A percentile compares a stretch with the other conserved stretches of the same genome.
Evolutionary conservation across 2,113 vertebrate species (phyloP).

Genomic region (Xenopus tropicalis): UCB_Xtro_10.0 CM004448.2:99872501-99873000

Average conservation of each 20-base stretch:
- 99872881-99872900: conserved; percentile 46
- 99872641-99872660: too few species aligned
- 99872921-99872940: conserved; percentile 33
- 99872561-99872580: too few species aligned
- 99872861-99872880: conserved; percentile 49
- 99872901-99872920: conserved; percentile 36
- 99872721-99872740: conserved; percentile 33
- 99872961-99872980: conserved; percentile 33
- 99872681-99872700: too few species aligned
- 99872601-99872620: too few species aligned
- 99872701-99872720: too few species aligned
- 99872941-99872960: conserved; percentile 41
- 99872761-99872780: conserved; percentile 48
- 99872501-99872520: too few species aligned
- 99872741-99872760: conserved; percentile 46
- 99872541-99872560: too few species aligned
- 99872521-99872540: too few species aligned
- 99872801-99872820: conserved; percentile 37
- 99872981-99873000: conserved; percentile 38
- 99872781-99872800: conserved; percentile 48
- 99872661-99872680: too few species aligned
- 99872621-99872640: too few species aligned
- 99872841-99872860: conserved; percentile 49
- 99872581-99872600: too few species aligned
- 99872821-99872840: conserved; percentile 42